Evolutionary conservation across 2,888 invertebrate species (phyloP).

Genomic region (Cerastoderma edule): DNA sequence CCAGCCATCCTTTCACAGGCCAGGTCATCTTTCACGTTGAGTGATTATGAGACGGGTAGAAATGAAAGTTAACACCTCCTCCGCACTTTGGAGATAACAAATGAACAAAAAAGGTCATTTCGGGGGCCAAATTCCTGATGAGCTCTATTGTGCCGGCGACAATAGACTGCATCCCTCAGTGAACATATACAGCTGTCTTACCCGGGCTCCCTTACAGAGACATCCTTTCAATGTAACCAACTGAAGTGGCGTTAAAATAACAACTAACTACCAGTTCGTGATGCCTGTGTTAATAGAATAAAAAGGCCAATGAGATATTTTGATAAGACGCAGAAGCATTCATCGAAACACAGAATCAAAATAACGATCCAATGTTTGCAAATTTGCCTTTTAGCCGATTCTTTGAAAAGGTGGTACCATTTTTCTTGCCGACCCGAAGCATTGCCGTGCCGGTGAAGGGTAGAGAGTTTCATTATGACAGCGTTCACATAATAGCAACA

Average conservation of each 20-base stretch:
- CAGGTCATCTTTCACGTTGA: constrained; percentile 21
- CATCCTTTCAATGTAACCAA: not conserved
- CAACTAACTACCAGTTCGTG: too few species aligned
- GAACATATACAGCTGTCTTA: constrained; percentile 60
- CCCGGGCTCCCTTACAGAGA: constrained; percentile 5
- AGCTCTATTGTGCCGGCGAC: constrained; percentile 45
- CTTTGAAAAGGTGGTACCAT: not conserved
- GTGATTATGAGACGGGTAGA: constrained; percentile 21
- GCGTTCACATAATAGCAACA: constrained; percentile 56
- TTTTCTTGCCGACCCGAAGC: not conserved
- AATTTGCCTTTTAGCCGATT: not conserved
- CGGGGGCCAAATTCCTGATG: constrained; percentile 58
- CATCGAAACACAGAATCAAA: too few species aligned
- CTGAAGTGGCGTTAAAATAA: too few species aligned
- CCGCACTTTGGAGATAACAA: constrained; percentile 56
- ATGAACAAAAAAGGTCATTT: constrained; percentile 49
- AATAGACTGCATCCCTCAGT: constrained; percentile 45
- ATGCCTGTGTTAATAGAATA: too few species aligned
- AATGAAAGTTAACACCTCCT: constrained; percentile 52
- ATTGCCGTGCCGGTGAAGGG: not conserved
- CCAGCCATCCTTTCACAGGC: constrained; percentile 6
- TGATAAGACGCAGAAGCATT: too few species aligned
- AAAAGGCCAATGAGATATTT: too few species aligned
- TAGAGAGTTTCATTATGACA: constrained; percentile 18
- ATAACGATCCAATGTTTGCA: too few species aligned